phyloP scores from a whole-genome alignment of 2,797 vertebrate genomes.

The Prionace glauca region DNA sequence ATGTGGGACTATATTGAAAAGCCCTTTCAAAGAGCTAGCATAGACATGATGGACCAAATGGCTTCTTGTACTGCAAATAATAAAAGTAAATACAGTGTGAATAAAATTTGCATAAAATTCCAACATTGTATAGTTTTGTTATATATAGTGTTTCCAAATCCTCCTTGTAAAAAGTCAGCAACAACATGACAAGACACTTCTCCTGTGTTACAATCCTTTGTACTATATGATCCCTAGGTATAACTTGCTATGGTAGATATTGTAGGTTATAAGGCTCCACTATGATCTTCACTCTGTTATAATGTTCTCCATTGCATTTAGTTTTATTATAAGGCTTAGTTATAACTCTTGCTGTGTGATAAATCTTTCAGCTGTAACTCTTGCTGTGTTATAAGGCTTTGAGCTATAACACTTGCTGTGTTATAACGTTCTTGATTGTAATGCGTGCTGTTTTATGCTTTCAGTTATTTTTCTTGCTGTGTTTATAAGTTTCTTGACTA shows the following conservation, averaged over 20 bases:
- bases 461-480: not conserved
- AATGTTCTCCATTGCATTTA: not conserved
- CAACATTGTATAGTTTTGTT: not conserved
- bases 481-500: not conserved
- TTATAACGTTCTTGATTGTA: constrained; percentile 18
- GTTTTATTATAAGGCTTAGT: not conserved
- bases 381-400: not conserved
- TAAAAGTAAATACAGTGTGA: not conserved
- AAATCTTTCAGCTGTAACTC: not conserved
- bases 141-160: not conserved
- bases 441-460: not conserved
- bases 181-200: not conserved
- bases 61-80: not conserved
- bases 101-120: not conserved
- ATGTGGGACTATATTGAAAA: not conserved
- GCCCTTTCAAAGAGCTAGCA: not conserved
- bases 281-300: not conserved
- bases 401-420: not conserved
- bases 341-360: not conserved
- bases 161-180: not conserved
- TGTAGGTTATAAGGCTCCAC: not conserved
- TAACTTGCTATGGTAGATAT: not conserved
- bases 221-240: not conserved
- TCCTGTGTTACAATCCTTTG: not conserved
- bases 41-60: not conserved